phyloP scores from a whole-genome alignment of 2,113 vertebrate genomes.

The Psilopsiagon aymara region DNA sequence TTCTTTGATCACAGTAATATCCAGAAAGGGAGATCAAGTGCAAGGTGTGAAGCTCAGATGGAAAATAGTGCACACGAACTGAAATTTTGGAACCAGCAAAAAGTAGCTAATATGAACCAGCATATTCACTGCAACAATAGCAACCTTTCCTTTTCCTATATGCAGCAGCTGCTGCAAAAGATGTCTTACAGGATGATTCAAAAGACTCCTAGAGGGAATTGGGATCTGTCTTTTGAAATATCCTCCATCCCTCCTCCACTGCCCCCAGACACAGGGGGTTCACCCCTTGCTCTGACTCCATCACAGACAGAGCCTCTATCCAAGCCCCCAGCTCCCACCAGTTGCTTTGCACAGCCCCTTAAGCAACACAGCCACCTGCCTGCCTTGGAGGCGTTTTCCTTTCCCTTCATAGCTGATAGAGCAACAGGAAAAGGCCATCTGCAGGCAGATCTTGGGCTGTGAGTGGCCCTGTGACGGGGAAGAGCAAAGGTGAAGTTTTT shows the following conservation, averaged over 20 bases:
- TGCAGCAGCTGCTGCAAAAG: background rate
- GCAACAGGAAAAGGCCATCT: background rate
- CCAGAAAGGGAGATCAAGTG: background rate
- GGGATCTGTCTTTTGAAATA: background rate
- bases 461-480: background rate
- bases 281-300: too few species aligned
- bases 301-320: background rate
- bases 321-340: background rate
- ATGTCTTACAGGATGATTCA: background rate
- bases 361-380: fast-evolving
- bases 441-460: background rate
- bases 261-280: fast-evolving
- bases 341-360: fast-evolving
- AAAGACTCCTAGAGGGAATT: background rate
- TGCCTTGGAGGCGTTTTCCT: background rate
- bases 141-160: background rate
- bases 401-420: background rate
- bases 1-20: background rate
- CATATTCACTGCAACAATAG: background rate
- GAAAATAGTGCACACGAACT: background rate
- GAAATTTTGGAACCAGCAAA: background rate
- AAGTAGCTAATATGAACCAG: background rate
- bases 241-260: background rate
- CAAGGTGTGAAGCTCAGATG: background rate
- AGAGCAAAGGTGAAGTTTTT: background rate